Evolutionary conservation across 2,888 invertebrate species (phyloP), one percentile per base, ranked within the genome.

Genomic region (Masnerella sp.): DNA sequence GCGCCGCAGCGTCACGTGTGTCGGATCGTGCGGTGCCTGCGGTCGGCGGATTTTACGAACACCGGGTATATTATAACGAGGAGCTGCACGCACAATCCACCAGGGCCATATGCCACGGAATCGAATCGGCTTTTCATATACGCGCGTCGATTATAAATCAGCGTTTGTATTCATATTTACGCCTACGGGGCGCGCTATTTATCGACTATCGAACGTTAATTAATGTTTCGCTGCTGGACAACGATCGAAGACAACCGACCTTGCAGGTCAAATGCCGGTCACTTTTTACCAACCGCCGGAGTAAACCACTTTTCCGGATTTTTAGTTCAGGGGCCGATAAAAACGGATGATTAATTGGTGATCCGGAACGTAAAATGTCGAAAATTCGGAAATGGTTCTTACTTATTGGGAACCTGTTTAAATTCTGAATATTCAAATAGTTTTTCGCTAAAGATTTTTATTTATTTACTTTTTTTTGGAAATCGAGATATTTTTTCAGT

Each of bases 31-130:
- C 77, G 83, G 83, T 82, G 79, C 77, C 78, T 83, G 84, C 77
- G 84, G 84, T 85, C 75, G 82, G 68, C 75, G 80, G 75, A 85
- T 85, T 85, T 85, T 84, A 83, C 81, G 81, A 78, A 82, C 81
- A 82, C 82, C 76, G 75, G 78, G 76, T 83, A 80, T 81, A 82
- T 82, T 82, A 82, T 78, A 73, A 76, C 76, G 71, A 76, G 74
- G 51, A 61, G 36, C 61, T 49, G 52, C 47, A 74, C 73, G 71
- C 65, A 74, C 68, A 71, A 75, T 70, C 65, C 56, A 71, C 72
- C 54, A 51, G 49, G 47, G 56, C 68, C 71, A 76, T 74, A 72
- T 72, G 71, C 62, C 47, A 28, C 52, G 65, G 54, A 70, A 71
- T 74, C 72, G 58, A 74, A 76, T 64, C 42, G 36, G 49, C 62